These are phyloP conservation scores for Antrozous pallidus DNA, from an alignment of 2,797 vertebrate species.

Conservation along the genomic window DNA sequence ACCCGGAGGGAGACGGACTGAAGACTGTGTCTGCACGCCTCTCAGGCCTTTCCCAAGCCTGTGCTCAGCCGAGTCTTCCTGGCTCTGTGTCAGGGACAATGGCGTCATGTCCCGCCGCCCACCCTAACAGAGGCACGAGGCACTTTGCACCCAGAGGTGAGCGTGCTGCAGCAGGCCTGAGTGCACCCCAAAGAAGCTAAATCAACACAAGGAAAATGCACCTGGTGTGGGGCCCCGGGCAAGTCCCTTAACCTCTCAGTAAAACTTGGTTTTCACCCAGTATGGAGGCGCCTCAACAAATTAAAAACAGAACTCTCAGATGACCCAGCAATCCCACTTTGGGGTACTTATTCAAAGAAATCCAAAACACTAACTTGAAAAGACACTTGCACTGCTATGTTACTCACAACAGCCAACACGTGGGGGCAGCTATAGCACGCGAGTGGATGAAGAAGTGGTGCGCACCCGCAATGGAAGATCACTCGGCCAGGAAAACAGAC, in stretches of 20 bases:
- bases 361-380: background rate
- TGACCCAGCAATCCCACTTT: background rate
- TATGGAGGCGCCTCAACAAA: background rate
- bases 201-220: fast-evolving
- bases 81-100: fast-evolving
- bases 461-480: background rate
- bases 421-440: background rate
- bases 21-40: fast-evolving
- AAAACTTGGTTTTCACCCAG: background rate
- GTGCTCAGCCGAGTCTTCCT: fast-evolving
- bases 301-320: too few species aligned
- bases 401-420: background rate
- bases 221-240: fast-evolving
- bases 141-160: fast-evolving
- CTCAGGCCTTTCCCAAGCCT: background rate
- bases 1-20: background rate
- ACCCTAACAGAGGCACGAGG: fast-evolving
- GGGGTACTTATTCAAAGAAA: background rate
- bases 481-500: background rate
- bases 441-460: background rate
- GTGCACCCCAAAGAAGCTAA: fast-evolving
- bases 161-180: too few species aligned
- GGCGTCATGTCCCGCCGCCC: fast-evolving
- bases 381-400: background rate
- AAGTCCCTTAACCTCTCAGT: fast-evolving